Percentiles rank a stretch among this genome's conserved stretches.
Conservation (phyloP, 2,113 vertebrate species). For the Sinocyclocheilus grahami region DNA sequence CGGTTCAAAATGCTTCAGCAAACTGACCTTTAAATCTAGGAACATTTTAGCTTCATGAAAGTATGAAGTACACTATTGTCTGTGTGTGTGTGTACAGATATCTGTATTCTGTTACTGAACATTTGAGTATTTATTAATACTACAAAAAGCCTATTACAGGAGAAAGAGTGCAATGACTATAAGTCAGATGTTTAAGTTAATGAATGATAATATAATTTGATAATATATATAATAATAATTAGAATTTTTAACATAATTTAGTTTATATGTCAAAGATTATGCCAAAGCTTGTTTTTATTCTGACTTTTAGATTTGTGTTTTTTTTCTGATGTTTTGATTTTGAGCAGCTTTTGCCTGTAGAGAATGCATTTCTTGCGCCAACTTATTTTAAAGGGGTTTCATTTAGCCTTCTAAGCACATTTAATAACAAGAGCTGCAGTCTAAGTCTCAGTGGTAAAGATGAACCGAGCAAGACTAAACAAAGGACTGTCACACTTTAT, state of each 20-base stretch:
- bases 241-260: background rate
- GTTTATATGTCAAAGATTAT: background rate
- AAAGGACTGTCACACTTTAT: slow-evolving; percentile 68
- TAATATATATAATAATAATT: too few relatives aligned
- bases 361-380: background rate
- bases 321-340: slow-evolving; percentile 8
- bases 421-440: slow-evolving; percentile 20
- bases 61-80: background rate
- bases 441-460: slow-evolving; percentile 53
- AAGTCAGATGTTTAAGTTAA: background rate
- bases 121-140: too few relatives aligned
- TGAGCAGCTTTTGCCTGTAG: background rate
- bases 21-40: background rate
- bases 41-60: background rate
- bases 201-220: too few relatives aligned
- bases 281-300: background rate
- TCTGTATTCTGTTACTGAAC: background rate
- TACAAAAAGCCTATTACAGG: too few relatives aligned
- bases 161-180: background rate
- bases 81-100: background rate
- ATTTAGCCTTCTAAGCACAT: slow-evolving; percentile 3
- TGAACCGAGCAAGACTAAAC: slow-evolving; percentile 64
- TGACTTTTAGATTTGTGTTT: background rate
- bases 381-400: slow-evolving; percentile 5
- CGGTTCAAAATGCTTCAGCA: background rate